Evolutionary conservation across 2,888 invertebrate species (phyloP).

Genomic region (Lepidocyrtoides sp.): DNA sequence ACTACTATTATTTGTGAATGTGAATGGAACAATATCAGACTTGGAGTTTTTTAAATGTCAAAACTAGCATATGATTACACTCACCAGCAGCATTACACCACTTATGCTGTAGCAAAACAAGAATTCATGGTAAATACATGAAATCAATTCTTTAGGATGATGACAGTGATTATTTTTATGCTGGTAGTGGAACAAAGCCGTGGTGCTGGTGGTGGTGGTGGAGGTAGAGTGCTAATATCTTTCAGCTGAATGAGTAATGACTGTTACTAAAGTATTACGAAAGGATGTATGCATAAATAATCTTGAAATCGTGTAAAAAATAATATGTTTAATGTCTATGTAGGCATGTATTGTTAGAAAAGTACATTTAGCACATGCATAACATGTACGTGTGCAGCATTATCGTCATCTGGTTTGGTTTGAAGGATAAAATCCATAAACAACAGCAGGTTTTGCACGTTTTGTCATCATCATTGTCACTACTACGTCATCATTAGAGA

Average conservation of each 20-base stretch:
- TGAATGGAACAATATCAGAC: constrained; percentile 46
- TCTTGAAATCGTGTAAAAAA: constrained; percentile 43
- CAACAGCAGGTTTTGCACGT: constrained; percentile 52
- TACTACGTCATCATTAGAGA: constrained; percentile 41
- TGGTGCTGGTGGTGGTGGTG: neutral
- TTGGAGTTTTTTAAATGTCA: constrained; percentile 55
- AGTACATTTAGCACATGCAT: neutral
- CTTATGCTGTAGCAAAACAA: neutral
- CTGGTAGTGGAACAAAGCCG: constrained; percentile 19
- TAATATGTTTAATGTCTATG: neutral
- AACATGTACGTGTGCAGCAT: constrained; percentile 33
- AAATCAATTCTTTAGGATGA: constrained; percentile 32
- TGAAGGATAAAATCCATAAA: constrained; percentile 58
- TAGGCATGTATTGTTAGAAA: constrained; percentile 37
- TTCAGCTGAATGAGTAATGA: constrained; percentile 50
- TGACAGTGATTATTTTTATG: constrained; percentile 37
- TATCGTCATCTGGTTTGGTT: constrained; percentile 55
- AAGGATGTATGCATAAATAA: constrained; percentile 66
- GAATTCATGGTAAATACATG: constrained; percentile 27
- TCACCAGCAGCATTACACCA: constrained; percentile 24
- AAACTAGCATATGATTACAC: constrained; percentile 55
- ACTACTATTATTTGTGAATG: neutral
- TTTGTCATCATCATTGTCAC: constrained; percentile 56
- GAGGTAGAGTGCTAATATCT: constrained; percentile 27
- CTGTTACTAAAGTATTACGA: constrained; percentile 54